Evolutionary conservation across 1,140 invertebrate genomes (phyloP), one percentile per base, ranked within the genome.

Genomic region (Hetaerina americana): DNA sequence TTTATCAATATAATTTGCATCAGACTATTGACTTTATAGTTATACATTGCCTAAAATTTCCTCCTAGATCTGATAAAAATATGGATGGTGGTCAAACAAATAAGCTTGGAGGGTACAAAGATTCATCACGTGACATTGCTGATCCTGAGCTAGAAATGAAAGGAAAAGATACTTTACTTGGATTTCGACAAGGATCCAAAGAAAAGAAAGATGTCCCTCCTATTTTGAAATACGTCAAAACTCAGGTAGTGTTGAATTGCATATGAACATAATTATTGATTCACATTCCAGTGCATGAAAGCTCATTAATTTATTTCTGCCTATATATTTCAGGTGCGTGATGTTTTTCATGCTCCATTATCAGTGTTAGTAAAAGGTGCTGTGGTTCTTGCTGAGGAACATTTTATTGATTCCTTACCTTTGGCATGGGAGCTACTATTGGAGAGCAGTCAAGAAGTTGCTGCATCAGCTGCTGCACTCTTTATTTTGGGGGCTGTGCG

Each of bases 351-450:
- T 78, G 88, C 91, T 68, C 93, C 95, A 0, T 80, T 99, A 66
- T 93, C 95, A 0, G 87, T 91, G 0, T 80, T 99, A 66, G 86
- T 96, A 0, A 99, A 99, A 85, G 93, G 95, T 3, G 93, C 94
- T 0, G 92, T 96, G 0, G 89, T 97, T 1, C 85, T 99, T 76
- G 85, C 87, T 10, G 94, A 96, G 76, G 94, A 97, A 49, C 85
- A 93, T 74, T 96, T 96, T 76, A 84, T 90, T 22, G 92, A 96
- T 74, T 88, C 95, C 6, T 85, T 98, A 67, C 90, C 92, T 0
- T 89, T 96, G 5, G 92, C 94, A 3, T 99, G 97, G 97, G 92
- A 97, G 78, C 84, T 99, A 2, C 81, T 99, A 1, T 80, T 98
- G 29, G 94, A 97, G 77, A 85, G 87, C 0, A 90, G 89, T 77